Evolutionary conservation across 2,797 vertebrate genomes (phyloP), one percentile per base, ranked within the genome.

Genomic region (Oreochromis grahami): DNA sequence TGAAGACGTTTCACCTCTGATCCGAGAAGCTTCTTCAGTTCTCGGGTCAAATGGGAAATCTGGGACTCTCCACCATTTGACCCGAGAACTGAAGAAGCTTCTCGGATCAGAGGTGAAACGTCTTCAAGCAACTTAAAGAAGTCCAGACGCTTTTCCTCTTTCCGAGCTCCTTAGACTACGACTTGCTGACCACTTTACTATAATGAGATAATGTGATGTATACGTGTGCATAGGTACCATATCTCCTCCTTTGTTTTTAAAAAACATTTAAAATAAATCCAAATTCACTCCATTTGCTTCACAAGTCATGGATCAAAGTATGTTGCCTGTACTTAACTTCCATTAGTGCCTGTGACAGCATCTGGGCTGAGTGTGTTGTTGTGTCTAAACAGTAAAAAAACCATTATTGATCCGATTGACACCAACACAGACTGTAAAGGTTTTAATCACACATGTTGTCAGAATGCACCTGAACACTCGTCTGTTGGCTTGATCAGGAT

Each of bases 51-150:
- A 56, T 29, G 55, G 55, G 55, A 56, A 26, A 56, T 56, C 55
- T 56, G 55, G 55, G 55, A 56, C 26, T 56, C 26, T 3, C 26
- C 55, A 56, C 14, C 14, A 15, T 56, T 29, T 24, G 21, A 53
- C 6, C 52, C 6, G 3, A 0, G 21, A 13, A 0, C 52, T 1
- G 4, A 53, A 53, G 52, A 53, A 53, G 6, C 52, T 26, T 53
- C 52, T 53, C 21, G 0, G 12, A 13, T 53, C 2, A 53, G 11
- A 53, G 21, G 21, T 26, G 52, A 55, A 55, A 55, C 21, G 7
- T 14, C 21, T 55, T 5, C 7, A 0, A 55, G 52, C 21, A 55
- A 55, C 4, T 26, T 14, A 26, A 55, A 5, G 12, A 26, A 26
- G 52, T 55, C 21, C 52, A 55, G 52, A 26, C 21, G 6, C 52